These are phyloP conservation scores for Scopus umbretta DNA, from an alignment of 2,113 vertebrate genomes.

Conservation along the genomic window DNA sequence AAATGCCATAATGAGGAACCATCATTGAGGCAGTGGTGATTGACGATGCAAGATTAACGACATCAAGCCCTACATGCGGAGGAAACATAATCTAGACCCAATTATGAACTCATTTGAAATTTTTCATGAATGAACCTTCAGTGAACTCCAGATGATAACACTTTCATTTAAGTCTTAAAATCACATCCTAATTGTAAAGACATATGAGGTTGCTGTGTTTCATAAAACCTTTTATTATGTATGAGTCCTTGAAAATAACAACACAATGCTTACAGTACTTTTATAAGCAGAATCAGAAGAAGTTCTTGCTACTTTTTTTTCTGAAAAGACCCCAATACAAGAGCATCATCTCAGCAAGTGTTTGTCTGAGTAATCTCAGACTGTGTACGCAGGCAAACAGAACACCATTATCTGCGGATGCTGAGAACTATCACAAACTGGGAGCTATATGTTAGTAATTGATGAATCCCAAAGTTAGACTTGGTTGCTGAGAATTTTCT, in stretches of 20 bases:
- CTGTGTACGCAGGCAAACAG: not conserved
- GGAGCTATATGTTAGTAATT: not conserved
- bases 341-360: not conserved
- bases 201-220: not conserved
- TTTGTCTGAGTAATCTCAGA: not conserved
- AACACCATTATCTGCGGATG: not conserved
- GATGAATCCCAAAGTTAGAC: not conserved
- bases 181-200: not conserved
- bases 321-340: not conserved
- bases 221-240: not conserved
- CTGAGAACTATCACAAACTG: not conserved
- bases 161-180: not conserved
- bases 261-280: not conserved
- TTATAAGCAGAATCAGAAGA: not conserved
- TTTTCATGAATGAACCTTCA: not conserved
- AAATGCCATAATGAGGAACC: not conserved
- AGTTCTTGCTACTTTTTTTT: not conserved
- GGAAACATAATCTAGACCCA: not conserved
- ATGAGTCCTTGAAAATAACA: not conserved
- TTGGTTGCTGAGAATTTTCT: not conserved
- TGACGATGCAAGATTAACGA: fast-evolving
- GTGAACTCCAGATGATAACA: not conserved
- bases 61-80: not conserved
- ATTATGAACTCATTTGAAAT: not conserved
- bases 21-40: not conserved